Conservation (phyloP, 2,113 vertebrate genomes). For the Brachyhypopomus occidentalis region DNA sequence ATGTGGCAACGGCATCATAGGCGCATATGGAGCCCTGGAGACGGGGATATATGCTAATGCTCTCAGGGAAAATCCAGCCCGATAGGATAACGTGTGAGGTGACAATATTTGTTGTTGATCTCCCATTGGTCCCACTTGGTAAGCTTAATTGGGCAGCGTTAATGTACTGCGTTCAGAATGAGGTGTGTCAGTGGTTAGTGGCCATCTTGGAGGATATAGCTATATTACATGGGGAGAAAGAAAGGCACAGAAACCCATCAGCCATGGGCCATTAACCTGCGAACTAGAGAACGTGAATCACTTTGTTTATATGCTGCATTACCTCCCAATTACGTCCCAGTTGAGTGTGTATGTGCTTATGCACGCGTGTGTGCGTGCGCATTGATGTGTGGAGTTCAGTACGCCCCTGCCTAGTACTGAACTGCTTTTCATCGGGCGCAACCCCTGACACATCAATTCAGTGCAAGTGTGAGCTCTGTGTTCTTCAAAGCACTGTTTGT, state of each 20-base stretch:
- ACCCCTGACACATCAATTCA: background rate
- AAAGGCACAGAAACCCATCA: slow-evolving; percentile 44
- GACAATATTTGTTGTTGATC: slow-evolving; percentile 17
- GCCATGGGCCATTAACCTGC: slow-evolving; percentile 52
- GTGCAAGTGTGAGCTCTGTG: background rate
- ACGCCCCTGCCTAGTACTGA: background rate
- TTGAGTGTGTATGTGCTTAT: slow-evolving; percentile 6
- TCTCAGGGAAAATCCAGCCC: slow-evolving; percentile 5
- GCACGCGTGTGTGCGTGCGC: background rate
- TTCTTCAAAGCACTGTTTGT: slow-evolving; percentile 20
- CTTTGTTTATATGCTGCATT: slow-evolving; percentile 55
- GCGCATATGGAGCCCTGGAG: background rate
- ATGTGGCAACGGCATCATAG: background rate
- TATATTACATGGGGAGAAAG: slow-evolving; percentile 32
- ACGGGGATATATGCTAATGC: background rate
- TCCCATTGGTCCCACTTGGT: slow-evolving; percentile 6
- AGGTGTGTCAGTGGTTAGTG: slow-evolving; percentile 35
- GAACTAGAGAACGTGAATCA: slow-evolving; percentile 52
- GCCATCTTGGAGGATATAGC: slow-evolving; percentile 34
- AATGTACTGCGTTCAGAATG: slow-evolving; percentile 39
- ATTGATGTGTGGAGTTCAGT: background rate
- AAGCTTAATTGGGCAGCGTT: slow-evolving; percentile 23
- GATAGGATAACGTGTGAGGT: background rate
- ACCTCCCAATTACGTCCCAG: slow-evolving; percentile 49
- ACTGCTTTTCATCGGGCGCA: slow-evolving; percentile 13